Conservation (phyloP, 2,797 vertebrate species). For the Danio jaintianensis region DNA sequence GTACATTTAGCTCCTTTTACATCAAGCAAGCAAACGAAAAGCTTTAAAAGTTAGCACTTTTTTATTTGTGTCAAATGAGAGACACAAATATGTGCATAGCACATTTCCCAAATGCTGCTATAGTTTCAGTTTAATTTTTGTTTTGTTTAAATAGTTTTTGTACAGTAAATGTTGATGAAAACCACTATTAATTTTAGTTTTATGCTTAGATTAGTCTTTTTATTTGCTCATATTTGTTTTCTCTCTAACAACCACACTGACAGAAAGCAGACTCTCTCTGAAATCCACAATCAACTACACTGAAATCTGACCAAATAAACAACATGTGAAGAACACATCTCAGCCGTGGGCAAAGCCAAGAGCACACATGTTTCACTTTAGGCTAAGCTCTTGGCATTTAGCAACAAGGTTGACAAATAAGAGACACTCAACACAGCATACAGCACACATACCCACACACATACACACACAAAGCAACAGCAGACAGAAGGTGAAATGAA, state of each 20-base stretch:
- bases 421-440: background rate
- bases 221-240: too few relatives aligned
- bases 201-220: too few relatives aligned
- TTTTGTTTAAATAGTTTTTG: too few relatives aligned
- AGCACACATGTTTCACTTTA: background rate
- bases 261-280: background rate
- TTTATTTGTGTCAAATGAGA: too few relatives aligned
- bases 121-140: too few relatives aligned
- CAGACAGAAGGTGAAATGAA: conserved; percentile 25
- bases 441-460: background rate
- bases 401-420: conserved; percentile 11
- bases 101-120: too few relatives aligned
- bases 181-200: too few relatives aligned
- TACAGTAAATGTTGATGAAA: too few relatives aligned
- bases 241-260: background rate
- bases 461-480: conserved; percentile 9
- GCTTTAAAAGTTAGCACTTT: too few relatives aligned
- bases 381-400: background rate
- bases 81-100: too few relatives aligned
- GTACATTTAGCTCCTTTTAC: too few relatives aligned
- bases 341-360: background rate
- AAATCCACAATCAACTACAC: conserved; percentile 11
- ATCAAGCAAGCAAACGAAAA: too few relatives aligned
- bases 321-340: conserved; percentile 12
- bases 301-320: conserved; percentile 9